phyloP scores from a whole-genome alignment of 2,888 invertebrate species.

The Caenorhabditis macrosperma region DNA sequence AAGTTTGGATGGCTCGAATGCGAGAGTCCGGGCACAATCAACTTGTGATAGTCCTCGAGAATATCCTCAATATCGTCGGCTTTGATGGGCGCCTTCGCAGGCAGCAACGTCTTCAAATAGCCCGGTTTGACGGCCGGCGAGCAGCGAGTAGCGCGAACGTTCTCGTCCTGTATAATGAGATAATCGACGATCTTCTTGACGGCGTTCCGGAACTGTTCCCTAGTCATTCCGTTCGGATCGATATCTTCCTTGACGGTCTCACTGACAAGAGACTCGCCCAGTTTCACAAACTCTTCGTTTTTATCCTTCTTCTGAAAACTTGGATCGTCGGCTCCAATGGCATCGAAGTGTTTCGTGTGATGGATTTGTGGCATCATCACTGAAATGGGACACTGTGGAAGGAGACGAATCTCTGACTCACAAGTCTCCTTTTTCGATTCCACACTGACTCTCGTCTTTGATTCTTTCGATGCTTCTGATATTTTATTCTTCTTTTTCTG shows the following conservation, averaged over 20 bases:
- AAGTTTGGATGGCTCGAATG: conserved; percentile 55
- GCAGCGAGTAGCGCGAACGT: conserved; percentile 30
- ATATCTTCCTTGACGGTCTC: conserved; percentile 40
- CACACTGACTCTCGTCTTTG: not conserved
- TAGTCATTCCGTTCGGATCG: conserved; percentile 43
- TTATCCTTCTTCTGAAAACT: conserved; percentile 29
- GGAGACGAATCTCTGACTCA: no score
- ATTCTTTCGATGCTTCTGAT: conserved; percentile 27
- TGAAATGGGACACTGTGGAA: conserved; percentile 4
- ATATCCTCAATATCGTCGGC: conserved; percentile 56
- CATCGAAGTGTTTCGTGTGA: conserved; percentile 41
- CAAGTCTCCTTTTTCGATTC: conserved; percentile 34
- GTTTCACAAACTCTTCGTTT: conserved; percentile 30
- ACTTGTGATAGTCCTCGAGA: conserved; percentile 50
- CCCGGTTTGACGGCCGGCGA: conserved; percentile 54
- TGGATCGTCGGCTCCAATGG: conserved; percentile 35
- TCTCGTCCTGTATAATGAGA: conserved; percentile 49
- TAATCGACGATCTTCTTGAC: conserved; percentile 55
- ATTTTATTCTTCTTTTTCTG: conserved; percentile 27
- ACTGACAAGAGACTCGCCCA: no score
- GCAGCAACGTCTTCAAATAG: conserved; percentile 47
- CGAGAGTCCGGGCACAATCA: conserved; percentile 54
- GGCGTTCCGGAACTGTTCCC: conserved; percentile 43
- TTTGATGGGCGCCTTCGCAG: conserved; percentile 40
- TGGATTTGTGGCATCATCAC: conserved; percentile 57